Evolutionary conservation across 2,797 vertebrate species (phyloP).

Genomic region (Cynodonichthys magdalenae): DNA sequence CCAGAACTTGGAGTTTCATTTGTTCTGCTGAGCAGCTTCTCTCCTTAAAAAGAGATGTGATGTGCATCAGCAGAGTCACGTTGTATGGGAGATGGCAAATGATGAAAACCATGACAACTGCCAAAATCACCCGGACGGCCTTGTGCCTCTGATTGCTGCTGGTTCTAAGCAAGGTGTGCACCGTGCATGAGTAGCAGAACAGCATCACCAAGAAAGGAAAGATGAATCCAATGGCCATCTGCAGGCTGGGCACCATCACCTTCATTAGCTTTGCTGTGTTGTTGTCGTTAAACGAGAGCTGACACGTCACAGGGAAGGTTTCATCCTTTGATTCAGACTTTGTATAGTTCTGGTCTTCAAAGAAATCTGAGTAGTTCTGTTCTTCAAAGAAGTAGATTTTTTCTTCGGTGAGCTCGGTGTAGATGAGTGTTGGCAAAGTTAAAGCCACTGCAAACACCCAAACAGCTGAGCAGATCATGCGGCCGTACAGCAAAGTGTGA

Average conservation of each 20-base stretch:
- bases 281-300: conserved; percentile 61
- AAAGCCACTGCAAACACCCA: conserved; percentile 82
- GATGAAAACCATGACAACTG: conserved; percentile 87
- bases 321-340: fast-evolving
- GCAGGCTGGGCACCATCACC: conserved; percentile 81
- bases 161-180: conserved; percentile 79
- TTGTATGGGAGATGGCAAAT: conserved; percentile 92
- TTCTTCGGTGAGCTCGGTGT: conserved; percentile 70
- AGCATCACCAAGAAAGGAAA: conserved; percentile 86
- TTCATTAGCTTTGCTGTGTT: conserved; percentile 77
- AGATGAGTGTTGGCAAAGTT: conserved; percentile 84
- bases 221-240: conserved; percentile 88
- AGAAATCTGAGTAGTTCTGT: background rate
- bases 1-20: conserved; percentile 50
- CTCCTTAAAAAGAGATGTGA: conserved; percentile 68
- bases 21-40: conserved; percentile 71
- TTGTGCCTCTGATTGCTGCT: conserved; percentile 87
- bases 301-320: conserved; percentile 66
- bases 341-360: background rate
- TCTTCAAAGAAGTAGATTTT: fast-evolving
- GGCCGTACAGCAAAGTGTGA: conserved; percentile 69
- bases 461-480: conserved; percentile 79
- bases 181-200: conserved; percentile 86
- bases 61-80: conserved; percentile 78
- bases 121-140: conserved; percentile 87